Base-by-base conservation (phyloP, 2,888 invertebrate genomes). In the Caenorhabditis afra region DNA sequence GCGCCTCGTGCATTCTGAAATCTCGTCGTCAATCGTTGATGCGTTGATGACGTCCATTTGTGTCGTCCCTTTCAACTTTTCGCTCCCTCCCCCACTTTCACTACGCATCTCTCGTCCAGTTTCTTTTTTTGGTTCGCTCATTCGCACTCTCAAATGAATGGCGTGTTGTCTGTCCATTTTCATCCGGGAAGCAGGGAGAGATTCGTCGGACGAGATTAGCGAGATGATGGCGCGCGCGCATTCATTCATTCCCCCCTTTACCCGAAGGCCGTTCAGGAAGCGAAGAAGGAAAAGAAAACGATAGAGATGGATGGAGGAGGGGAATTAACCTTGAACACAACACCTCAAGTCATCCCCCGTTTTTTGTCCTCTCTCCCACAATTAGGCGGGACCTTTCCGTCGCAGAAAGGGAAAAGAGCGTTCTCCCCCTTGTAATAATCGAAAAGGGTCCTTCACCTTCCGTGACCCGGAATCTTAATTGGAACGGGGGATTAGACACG, bases 1-100 rank as follows among this genome's bases (percentile, higher is more conserved):
- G 71, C 12, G 64, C 59, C 44, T 78, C 78, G 44, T 71, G 78
- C 52, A 67, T 62, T 62, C 71, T 77, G 77, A 11, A 71, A 65
- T 44, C 14, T 23, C 14, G 8, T n/a, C n/a, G n/a, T n/a, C n/a
- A n/a, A n/a, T n/a, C n/a, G n/a, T n/a, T n/a, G n/a, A n/a, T n/a
- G n/a, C n/a, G n/a, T n/a, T n/a, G n/a, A n/a, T n/a, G n/a, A n/a
- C n/a, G 11, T 55, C 55, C 12, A 20, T 49, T 20, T 11, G 5
- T 52, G 1, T 23, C 14, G 20, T 20, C 50, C 50, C 23, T 52
- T 12, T 52, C 11, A 68, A 62, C 44, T 39, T 64, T 29, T 59
- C 58, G 7, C 14, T 18, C 41, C 49, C 18, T 23, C 29, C 41
- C 49, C 18, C 50, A 50, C 16, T 61, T 35, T 61, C 47, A 5